These are phyloP conservation scores for Perca flavescens DNA, from an alignment of 2,113 vertebrate species.

Conservation along the genomic window DNA sequence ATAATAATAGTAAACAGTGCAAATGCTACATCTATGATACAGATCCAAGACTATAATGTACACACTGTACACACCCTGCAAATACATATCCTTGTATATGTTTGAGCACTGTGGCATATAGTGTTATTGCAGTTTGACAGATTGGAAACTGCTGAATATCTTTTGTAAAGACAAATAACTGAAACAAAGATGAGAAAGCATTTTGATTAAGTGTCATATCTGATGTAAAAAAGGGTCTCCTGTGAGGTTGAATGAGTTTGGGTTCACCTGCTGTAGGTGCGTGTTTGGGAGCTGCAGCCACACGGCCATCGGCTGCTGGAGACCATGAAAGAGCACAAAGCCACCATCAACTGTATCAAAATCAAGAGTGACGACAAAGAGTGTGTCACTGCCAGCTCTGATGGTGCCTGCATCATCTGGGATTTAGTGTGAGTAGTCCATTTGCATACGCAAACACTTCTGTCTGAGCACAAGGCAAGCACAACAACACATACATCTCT, in stretches of 20 bases:
- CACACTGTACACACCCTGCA: background rate
- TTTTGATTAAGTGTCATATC: background rate
- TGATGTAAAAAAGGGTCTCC: background rate
- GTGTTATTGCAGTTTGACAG: background rate
- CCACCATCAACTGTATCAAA: slow-evolving; percentile 85
- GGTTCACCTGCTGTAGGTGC: slow-evolving; percentile 75
- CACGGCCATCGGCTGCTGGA: slow-evolving; percentile 78
- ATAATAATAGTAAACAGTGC: too few species aligned
- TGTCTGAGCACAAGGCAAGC: background rate
- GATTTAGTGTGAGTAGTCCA: slow-evolving; percentile 88
- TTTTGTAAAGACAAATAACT: background rate
- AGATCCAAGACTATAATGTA: background rate
- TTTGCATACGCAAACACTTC: background rate
- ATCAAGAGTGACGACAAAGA: slow-evolving; percentile 87
- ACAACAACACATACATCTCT: background rate
- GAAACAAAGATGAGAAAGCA: background rate
- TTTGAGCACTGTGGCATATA: background rate
- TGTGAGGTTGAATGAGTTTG: background rate
- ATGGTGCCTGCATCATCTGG: slow-evolving; percentile 92
- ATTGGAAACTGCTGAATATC: background rate
- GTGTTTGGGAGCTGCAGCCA: slow-evolving; percentile 86
- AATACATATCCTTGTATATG: slow-evolving; percentile 8
- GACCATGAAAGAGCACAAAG: slow-evolving; percentile 88
- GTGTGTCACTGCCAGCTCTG: slow-evolving; percentile 88
- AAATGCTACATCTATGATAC: background rate